phyloP scores from a whole-genome alignment of 2,113 vertebrate species.

The Boulengeromyrus knoepffleri region DNA sequence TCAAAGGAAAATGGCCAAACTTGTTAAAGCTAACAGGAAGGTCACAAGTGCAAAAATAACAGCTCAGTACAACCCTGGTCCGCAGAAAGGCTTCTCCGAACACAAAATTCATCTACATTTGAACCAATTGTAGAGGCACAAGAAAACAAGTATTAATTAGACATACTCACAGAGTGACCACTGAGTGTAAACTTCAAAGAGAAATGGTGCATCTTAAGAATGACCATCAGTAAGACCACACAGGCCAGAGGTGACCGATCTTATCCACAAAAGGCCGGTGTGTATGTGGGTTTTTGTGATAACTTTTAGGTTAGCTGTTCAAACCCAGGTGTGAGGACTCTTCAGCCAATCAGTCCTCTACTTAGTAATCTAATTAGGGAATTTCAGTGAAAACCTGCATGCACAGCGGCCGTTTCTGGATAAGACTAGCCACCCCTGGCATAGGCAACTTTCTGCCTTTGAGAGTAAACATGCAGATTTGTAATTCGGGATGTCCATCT shows the following conservation, averaged over 20 bases:
- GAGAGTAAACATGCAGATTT: not conserved
- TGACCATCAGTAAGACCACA: not conserved
- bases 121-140: not conserved
- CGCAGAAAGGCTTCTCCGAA: not conserved
- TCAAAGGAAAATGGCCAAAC: not conserved
- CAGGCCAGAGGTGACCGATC: not conserved
- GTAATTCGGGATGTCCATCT: not conserved
- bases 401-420: no score
- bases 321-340: no score
- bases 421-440: no score
- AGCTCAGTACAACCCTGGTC: not conserved
- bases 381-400: no score
- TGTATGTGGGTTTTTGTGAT: no score
- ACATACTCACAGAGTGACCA: not conserved
- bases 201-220: not conserved
- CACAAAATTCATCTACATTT: not conserved
- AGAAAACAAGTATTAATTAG: not conserved
- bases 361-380: no score
- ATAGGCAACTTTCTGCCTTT: not conserved
- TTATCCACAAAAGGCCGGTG: no score
- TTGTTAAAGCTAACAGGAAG: not conserved
- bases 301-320: no score
- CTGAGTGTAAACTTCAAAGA: not conserved
- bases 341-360: no score
- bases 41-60: not conserved